Base-by-base conservation (phyloP, 2,888 invertebrate species). In the Holacanthella duospinosa region DNA sequence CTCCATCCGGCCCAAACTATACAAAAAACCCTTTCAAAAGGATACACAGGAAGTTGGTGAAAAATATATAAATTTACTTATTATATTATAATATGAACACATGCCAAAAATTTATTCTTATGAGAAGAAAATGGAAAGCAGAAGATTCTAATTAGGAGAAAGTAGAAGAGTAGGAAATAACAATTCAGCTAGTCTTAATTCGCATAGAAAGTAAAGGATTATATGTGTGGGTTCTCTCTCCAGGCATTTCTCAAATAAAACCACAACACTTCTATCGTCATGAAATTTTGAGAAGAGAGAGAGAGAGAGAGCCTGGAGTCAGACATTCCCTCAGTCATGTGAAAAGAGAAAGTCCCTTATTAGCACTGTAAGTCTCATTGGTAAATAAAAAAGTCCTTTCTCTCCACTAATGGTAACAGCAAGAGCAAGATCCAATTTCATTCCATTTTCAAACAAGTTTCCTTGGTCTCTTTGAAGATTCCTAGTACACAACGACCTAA, bases 381-480 rank as follows among this genome's bases (percentile, higher is more conserved):
- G 48, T 48, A 48, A 48, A 9, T 9, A 48, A 48, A 48, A 48
- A 48, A n/a, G 21, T 9, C 48, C 21, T 21, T 48, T 48, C n/a
- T n/a, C n/a, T n/a, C n/a, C n/a, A n/a, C n/a, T 16, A 48, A 48
- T 48, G 48, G 6, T 48, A 48, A 48, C 48, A 48, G 48, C 48
- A 9, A 9, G 9, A 36, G 36, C 36, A 9, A 48, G 48, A 48
- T 48, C 48, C 48, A 48, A 48, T 48, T 48, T 48, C 48, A 21
- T 9, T 48, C 48, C 21, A 48, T 16, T 48, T 48, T 48, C 4
- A 48, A 48, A 48, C 48, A 48, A 36, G 48, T n/a, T 9, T 48
- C n/a, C 48, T 21, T 21, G n/a, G n/a, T 48, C 48, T 48, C 48
- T 48, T 48, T 48, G 48, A 48, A 48, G 48, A n/a, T 48, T 36